A percentile compares a stretch with the other conserved stretches of the same genome.
phyloP scores from a whole-genome alignment of 2,113 vertebrate genomes.

The Trogon surrucura region DNA sequence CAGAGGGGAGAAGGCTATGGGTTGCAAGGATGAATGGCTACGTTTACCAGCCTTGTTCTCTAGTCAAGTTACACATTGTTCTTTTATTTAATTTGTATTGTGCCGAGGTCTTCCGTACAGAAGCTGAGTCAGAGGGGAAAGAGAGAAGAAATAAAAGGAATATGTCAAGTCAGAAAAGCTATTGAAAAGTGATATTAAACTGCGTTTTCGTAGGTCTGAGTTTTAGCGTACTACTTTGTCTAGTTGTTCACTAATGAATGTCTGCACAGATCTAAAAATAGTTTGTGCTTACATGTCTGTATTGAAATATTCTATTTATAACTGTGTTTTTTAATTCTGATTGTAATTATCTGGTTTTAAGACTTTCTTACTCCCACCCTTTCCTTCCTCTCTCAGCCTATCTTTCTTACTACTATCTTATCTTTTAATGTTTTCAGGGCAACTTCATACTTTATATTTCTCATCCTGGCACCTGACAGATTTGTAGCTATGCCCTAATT shows the following conservation, averaged over 20 bases:
- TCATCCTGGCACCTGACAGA: constrained; percentile 33
- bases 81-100: constrained; percentile 16
- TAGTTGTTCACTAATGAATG: not conserved
- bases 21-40: not conserved
- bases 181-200: not conserved
- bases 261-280: not conserved
- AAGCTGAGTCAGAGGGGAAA: not conserved
- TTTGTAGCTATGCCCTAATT: constrained; percentile 41
- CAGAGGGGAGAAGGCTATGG: not conserved
- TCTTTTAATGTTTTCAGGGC: not conserved
- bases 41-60: not conserved
- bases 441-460: constrained; percentile 23
- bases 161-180: not conserved
- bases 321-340: not conserved
- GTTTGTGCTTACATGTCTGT: not conserved
- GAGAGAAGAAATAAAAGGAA: not conserved
- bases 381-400: not conserved
- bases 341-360: not conserved
- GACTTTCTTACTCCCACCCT: not conserved
- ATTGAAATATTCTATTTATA: not conserved
- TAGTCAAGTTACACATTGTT: constrained; percentile 12
- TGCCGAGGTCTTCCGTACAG: not conserved
- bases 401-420: not conserved
- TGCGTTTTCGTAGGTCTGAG: not conserved
- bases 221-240: not conserved